These are phyloP conservation scores for Lepidurus apus DNA, from an alignment of 1,140 invertebrate genomes.

Conservation along the genomic window DNA sequence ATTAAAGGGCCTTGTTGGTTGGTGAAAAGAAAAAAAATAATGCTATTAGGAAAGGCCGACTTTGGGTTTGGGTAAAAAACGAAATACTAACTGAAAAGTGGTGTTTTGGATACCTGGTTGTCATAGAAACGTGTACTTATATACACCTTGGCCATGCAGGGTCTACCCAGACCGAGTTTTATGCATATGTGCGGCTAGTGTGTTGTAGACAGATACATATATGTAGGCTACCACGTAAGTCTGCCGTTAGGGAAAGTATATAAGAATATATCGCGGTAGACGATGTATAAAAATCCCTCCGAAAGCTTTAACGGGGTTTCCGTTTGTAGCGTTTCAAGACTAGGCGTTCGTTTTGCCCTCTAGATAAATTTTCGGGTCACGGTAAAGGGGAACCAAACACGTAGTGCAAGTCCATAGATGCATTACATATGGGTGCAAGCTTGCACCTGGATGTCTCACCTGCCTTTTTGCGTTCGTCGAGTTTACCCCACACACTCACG, in stretches of 20 bases:
- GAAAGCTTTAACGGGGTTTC: too few relatives aligned
- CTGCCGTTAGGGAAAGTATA: too few relatives aligned
- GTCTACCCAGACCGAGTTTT: not conserved
- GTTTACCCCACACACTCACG: not conserved
- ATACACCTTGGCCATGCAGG: not conserved
- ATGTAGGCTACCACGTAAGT: not conserved
- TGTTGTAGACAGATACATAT: not conserved
- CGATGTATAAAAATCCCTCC: too few relatives aligned
- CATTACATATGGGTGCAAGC: not conserved
- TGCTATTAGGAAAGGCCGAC: not conserved
- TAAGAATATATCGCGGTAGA: too few relatives aligned
- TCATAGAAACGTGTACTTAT: not conserved
- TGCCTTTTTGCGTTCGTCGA: not conserved
- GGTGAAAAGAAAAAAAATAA: not conserved
- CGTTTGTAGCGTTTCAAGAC: not conserved
- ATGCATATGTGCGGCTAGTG: not conserved
- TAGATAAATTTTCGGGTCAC: not conserved
- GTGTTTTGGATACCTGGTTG: slow-evolving; percentile 5
- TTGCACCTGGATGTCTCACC: slow-evolving; percentile 20
- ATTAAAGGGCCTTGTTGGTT: not conserved
- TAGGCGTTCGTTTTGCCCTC: not conserved
- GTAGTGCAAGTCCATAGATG: not conserved
- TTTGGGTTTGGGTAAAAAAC: not conserved
- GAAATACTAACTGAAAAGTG: not conserved
- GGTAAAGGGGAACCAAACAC: not conserved